Conservation (phyloP, 2,113 vertebrate genomes). For the Rhodinocichla rosea region DNA sequence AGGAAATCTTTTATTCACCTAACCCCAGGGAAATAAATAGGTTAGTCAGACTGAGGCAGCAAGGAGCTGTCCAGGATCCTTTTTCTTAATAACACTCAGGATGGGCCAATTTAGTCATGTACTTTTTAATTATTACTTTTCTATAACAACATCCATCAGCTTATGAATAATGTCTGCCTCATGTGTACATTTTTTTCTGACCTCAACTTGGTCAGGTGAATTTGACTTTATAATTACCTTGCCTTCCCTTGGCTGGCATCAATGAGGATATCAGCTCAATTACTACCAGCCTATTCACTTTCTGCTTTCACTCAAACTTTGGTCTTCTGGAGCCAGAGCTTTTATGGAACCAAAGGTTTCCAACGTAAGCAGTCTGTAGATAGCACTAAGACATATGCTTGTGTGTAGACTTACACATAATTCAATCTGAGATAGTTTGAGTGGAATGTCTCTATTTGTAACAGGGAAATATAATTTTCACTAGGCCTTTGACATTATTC, state of each 20-base stretch:
- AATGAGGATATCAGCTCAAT: neutral
- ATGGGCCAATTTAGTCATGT: neutral
- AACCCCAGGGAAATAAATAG: neutral
- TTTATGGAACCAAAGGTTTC: neutral
- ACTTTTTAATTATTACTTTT: neutral
- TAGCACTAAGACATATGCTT: neutral
- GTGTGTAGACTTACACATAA: neutral
- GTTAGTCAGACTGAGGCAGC: neutral
- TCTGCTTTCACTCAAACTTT: neutral
- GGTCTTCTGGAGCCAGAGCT: neutral
- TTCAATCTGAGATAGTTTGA: neutral
- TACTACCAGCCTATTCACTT: neutral
- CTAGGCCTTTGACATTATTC: neutral
- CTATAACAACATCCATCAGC: neutral
- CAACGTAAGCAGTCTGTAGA: neutral
- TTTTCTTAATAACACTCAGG: neutral
- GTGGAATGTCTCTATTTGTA: neutral
- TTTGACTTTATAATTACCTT: slow-evolving; percentile 23
- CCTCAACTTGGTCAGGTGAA: neutral
- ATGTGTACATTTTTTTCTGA: neutral
- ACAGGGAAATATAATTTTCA: neutral
- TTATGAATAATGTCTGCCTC: neutral
- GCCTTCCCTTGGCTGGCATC: neutral
- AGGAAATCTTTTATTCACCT: neutral
- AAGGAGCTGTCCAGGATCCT: neutral